Conservation (phyloP, 2,888 invertebrate genomes). For the Bruchidius siliquastri region DNA sequence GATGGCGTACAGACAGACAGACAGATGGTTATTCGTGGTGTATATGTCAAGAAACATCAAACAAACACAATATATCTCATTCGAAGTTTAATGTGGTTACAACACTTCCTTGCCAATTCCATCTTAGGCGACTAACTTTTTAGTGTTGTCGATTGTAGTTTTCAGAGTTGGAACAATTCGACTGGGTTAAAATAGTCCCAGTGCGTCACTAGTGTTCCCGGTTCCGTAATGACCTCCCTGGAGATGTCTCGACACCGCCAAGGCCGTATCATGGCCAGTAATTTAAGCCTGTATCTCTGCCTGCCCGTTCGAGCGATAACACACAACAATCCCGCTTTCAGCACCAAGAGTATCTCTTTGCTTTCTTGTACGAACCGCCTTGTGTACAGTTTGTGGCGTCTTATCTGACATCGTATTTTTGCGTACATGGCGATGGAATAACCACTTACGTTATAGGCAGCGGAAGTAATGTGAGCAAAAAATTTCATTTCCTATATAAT, state of each 20-base stretch:
- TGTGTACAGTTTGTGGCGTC: background rate
- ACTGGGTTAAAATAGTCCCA: background rate
- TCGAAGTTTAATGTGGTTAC: no score
- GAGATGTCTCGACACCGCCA: background rate
- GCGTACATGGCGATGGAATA: background rate
- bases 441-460: no score
- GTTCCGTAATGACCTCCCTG: background rate
- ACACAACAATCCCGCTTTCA: background rate
- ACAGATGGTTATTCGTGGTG: no score
- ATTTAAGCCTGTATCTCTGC: background rate
- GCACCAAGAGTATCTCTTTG: background rate
- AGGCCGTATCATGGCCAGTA: background rate
- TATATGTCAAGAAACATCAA: no score
- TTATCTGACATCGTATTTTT: background rate
- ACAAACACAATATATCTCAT: no score
- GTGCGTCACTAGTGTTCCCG: background rate
- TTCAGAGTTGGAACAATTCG: background rate
- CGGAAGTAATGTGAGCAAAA: no score
- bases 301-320: background rate
- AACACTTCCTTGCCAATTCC: no score
- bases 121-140: no score
- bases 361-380: background rate
- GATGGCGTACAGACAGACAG: no score
- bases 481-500: no score
- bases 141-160: no score